Conservation (phyloP, 1,140 invertebrate species). For the Brachionus sp. region DNA sequence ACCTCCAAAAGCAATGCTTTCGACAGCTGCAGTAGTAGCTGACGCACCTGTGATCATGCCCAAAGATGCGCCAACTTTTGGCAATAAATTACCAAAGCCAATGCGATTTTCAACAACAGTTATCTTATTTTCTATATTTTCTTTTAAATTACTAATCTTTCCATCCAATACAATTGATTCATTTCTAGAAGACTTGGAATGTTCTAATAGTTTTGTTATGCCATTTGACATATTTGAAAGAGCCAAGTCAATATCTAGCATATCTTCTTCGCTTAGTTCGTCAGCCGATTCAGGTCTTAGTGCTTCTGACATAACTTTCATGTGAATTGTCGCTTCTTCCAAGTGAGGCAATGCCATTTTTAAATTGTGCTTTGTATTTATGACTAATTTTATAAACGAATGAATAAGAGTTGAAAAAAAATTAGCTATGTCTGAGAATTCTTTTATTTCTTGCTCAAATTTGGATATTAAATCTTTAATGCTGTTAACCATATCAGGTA, state of each 20-base stretch:
- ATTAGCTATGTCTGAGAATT: slow-evolving; percentile 38
- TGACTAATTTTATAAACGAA: slow-evolving; percentile 30
- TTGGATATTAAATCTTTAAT: not conserved
- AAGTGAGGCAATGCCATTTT: slow-evolving; percentile 29
- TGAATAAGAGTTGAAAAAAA: slow-evolving; percentile 27
- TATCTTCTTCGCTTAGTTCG: not conserved
- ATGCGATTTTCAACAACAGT: slow-evolving; percentile 32
- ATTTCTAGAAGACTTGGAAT: slow-evolving; percentile 9
- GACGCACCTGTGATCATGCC: slow-evolving; percentile 14
- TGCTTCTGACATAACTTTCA: slow-evolving; percentile 14
- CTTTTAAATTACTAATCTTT: slow-evolving; percentile 13
- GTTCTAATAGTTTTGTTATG: not conserved
- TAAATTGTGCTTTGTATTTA: slow-evolving; percentile 40
- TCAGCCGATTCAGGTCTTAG: not conserved
- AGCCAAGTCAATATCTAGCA: slow-evolving; percentile 25
- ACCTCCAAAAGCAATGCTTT: slow-evolving; percentile 36
- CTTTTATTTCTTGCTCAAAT: slow-evolving; percentile 37
- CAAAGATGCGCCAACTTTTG: slow-evolving; percentile 31
- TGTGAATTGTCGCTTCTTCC: slow-evolving; percentile 21
- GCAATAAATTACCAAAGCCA: slow-evolving; percentile 15
- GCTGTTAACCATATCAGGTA: slow-evolving; percentile 22
- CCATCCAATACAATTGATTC: slow-evolving; percentile 4
- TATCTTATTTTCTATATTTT: slow-evolving; percentile 16
- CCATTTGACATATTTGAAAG: slow-evolving; percentile 5
- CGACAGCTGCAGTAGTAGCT: not conserved